Evolutionary conservation across 2,797 vertebrate species (phyloP), one percentile per base, ranked within the genome.

Genomic region (Periparus ater): DNA sequence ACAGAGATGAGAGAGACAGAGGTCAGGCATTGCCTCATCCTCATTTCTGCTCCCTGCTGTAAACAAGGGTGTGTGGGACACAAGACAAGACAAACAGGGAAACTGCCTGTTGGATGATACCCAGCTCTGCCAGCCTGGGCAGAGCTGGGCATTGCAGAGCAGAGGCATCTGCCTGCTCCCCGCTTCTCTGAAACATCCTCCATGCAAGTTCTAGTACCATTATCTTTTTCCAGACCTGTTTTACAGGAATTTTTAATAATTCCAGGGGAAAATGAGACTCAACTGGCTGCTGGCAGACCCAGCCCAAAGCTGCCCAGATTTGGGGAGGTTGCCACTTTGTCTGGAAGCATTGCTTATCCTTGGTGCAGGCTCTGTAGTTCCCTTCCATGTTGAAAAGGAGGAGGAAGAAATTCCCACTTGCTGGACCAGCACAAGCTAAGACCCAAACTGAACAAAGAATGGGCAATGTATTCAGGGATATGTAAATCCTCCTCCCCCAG

Each of bases 121-220:
- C 38, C 36, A 65, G 4, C 18, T 40, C 60, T 70, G 29, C 17
- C 44, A 36, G 29, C 5, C 0, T 48, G 50, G 58, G 13, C 48
- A 40, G 7, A n/a, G 17, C 5, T 27, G 22, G 77, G 7, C 57
- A 50, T 34, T 1, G 4, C 48, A 65, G 45, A 76, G 51, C 63
- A 70, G 54, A 73, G 34, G 47, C 22, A 8, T 53, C 38, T 65
- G 67, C 51, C 34, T 40, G 26, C n/a, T 66, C 21, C 8, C 13
- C 27, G 20, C 29, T 21, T 78, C 58, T 61, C 66, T 63, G 29
- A 51, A 72, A 32, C 20, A 13, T 58, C 65, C 29, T 89, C 34
- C 47, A 3, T 45, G 23, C 9, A 1, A 13, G 2, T 79, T 63
- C 23, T 34, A 57, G 45, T 74, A 36, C 50, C 0, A 0, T 61